phyloP scores from a whole-genome alignment of 2,888 invertebrate species.

The Siphlonurus alternatus region DNA sequence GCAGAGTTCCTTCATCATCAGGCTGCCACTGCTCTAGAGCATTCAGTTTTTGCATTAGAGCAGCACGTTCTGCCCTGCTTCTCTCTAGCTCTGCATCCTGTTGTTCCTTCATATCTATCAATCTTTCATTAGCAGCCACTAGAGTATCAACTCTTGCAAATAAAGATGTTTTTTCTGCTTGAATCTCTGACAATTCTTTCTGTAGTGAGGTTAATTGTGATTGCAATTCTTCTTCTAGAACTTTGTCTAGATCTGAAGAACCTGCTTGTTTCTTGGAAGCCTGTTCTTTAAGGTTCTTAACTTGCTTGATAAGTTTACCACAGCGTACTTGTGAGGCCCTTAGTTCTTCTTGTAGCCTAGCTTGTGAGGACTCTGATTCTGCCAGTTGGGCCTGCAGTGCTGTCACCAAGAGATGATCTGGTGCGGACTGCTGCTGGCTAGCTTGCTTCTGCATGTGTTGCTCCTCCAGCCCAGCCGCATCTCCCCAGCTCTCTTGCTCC shows the following conservation, averaged over 20 bases:
- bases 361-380: constrained; percentile 27
- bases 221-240: neutral
- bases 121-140: constrained; percentile 54
- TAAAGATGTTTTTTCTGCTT: neutral
- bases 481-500: constrained; percentile 42
- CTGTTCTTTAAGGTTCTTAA: constrained; percentile 57
- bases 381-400: constrained; percentile 24
- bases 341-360: constrained; percentile 40
- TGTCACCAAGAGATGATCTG: constrained; percentile 12
- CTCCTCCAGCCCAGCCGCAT: constrained; percentile 36
- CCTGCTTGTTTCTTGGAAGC: neutral
- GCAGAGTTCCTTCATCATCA: neutral
- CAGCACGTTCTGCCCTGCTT: constrained; percentile 42
- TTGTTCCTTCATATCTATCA: constrained; percentile 64
- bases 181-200: neutral
- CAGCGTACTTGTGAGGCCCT: constrained; percentile 49
- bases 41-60: neutral
- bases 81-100: constrained; percentile 52
- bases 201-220: neutral
- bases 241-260: neutral
- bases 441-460: constrained; percentile 23
- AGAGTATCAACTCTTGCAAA: constrained; percentile 26
- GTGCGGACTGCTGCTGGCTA: constrained; percentile 6
- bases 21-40: neutral
- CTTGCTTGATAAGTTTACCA: constrained; percentile 61